These are phyloP conservation scores for Pollachius pollachius DNA, from an alignment of 2,113 vertebrate species.

Conservation along the genomic window DNA sequence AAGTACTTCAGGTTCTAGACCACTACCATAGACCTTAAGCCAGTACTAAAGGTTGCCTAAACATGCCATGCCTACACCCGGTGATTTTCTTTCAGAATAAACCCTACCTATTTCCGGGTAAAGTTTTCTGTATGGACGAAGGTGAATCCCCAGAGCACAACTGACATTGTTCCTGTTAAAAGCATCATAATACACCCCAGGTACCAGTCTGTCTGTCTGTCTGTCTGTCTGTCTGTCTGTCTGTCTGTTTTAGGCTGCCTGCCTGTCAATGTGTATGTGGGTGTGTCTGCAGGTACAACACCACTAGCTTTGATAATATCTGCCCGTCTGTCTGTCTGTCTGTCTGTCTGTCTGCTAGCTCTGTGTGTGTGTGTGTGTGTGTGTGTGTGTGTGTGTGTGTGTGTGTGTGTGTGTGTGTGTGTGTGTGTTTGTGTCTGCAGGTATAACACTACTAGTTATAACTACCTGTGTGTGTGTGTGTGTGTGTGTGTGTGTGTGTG, in stretches of 20 bases:
- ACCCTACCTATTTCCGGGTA: slow-evolving; percentile 66
- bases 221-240: slow-evolving; percentile 27
- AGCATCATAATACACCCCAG: slow-evolving; percentile 78
- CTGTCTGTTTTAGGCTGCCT: neutral
- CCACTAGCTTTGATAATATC: neutral
- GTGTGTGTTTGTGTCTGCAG: neutral
- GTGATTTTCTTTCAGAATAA: slow-evolving; percentile 61
- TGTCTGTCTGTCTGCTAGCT: neutral
- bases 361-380: no score
- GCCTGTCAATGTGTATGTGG: neutral
- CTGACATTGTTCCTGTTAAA: slow-evolving; percentile 53
- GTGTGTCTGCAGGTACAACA: neutral
- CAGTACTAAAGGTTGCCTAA: neutral
- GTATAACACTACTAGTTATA: neutral
- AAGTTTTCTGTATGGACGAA: slow-evolving; percentile 80
- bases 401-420: neutral
- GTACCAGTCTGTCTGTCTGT: slow-evolving; percentile 30
- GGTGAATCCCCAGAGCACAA: neutral
- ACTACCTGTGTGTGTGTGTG: neutral
- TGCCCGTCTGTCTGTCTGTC: neutral
- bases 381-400: neutral
- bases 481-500: neutral
- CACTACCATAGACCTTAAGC: no score
- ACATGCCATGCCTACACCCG: neutral
- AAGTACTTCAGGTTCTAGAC: no score